Evolutionary conservation across 2,797 vertebrate species (phyloP), one percentile per base, ranked within the genome.

Genomic region (Labroides dimidiatus): DNA sequence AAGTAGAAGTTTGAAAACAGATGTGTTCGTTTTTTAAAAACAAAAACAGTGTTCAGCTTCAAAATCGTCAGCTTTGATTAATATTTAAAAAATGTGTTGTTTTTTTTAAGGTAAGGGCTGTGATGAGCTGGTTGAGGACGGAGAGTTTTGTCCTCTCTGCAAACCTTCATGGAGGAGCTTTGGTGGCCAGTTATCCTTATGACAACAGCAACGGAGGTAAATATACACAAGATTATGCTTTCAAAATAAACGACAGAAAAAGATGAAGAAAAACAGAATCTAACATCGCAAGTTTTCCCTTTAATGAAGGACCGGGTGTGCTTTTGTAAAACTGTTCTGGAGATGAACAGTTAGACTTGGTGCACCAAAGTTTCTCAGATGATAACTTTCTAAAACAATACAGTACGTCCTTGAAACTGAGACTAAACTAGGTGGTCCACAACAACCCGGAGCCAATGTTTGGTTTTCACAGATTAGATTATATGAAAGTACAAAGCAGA

Each of bases 141-240:
- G 96, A 97, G 86, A 94, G 81, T 0, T 99, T 99, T 59, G 95
- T 99, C 69, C 96, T 99, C 2, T 99, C 97, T 0, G 97, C 96
- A 0, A 99, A 98, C 85, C 94, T 99, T 67, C 98, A 99, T 0
- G 97, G 98, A 0, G 98, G 97, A 39, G 95, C 97, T 14, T 59
- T 99, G 78, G 97, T 99, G 64, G 97, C 96, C 87, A 98, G 96
- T 80, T 99, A 98, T 47, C 94, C 97, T 0, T 99, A 99, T 42
- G 97, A 99, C 88, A 98, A 96, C 44, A 94, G 95, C 16, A 93
- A 95, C 27, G 39, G 81, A 84, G 95, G 98, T 98, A 84, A 17
- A 50, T n/a, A 44, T 47, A 69, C n/a, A 45, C 59, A 64, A 24
- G 44, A 20, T 17, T 13, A 41, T 13, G 1, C 7, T 27, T 10